Evolutionary conservation across 2,797 vertebrate species (phyloP).

Genomic region (Notolabrus celidotus): DNA sequence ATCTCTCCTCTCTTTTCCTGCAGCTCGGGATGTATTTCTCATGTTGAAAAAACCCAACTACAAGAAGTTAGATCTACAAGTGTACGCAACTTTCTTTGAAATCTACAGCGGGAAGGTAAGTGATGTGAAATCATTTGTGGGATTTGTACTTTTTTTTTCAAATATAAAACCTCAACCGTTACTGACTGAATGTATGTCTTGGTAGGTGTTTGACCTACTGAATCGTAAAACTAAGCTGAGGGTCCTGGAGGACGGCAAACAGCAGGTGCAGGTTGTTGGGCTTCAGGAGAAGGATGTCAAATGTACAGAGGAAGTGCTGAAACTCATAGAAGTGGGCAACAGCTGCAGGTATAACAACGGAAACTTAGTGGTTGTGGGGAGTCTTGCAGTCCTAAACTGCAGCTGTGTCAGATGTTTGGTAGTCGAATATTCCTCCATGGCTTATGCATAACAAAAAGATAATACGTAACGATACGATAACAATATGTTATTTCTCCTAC

Average conservation of each 20-base stretch:
- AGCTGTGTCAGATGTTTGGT: no score
- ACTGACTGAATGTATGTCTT: conserved; percentile 9
- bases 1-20: conserved; percentile 23
- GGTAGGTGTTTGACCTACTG: conserved; percentile 95
- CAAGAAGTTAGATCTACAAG: conserved; percentile 97
- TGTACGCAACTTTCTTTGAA: conserved; percentile 98
- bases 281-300: conserved; percentile 95
- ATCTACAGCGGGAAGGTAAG: conserved; percentile 98
- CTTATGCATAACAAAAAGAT: no score
- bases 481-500: not conserved
- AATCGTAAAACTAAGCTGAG: conserved; percentile 96
- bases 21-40: conserved; percentile 98
- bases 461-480: no score
- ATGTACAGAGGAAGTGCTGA: conserved; percentile 97
- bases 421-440: no score
- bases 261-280: conserved; percentile 97
- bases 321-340: conserved; percentile 97
- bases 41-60: conserved; percentile 98
- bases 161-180: not conserved
- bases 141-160: not conserved
- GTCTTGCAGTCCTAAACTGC: no score
- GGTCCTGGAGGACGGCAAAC: conserved; percentile 97
- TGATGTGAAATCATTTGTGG: not conserved
- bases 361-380: no score
- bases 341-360: conserved; percentile 91